Evolutionary conservation across 2,113 vertebrate species (phyloP).

Genomic region (Python bivittatus): DNA sequence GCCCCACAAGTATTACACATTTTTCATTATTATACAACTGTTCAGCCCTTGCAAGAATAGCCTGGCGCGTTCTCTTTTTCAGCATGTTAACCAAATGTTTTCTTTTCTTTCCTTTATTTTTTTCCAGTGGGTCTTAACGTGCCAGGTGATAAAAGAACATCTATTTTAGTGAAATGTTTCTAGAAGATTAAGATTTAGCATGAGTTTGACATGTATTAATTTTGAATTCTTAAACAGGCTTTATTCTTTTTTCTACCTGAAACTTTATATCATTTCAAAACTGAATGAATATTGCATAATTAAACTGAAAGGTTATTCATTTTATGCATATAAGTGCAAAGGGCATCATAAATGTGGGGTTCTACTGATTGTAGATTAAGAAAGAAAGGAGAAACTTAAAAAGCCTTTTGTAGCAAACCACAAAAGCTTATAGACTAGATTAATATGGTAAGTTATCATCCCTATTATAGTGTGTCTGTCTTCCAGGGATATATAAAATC

Average conservation of each 20-base stretch:
- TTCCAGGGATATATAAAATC: conserved; percentile 54
- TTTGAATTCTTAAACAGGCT: conserved; percentile 74
- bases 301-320: conserved; percentile 79
- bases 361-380: conserved; percentile 78
- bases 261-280: conserved; percentile 77
- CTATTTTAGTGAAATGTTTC: conserved; percentile 79
- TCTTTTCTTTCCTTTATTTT: conserved; percentile 38
- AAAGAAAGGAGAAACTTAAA: conserved; percentile 70
- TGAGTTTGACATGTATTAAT: conserved; percentile 79
- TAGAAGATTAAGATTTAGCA: conserved; percentile 81
- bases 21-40: conserved; percentile 93
- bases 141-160: conserved; percentile 77
- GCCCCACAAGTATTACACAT: conserved; percentile 89
- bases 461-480: conserved; percentile 44
- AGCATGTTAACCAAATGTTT: conserved; percentile 77
- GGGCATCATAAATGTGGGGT: conserved; percentile 75
- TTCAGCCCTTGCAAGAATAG: conserved; percentile 85
- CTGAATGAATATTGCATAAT: conserved; percentile 75
- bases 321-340: conserved; percentile 78
- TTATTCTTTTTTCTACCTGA: conserved; percentile 75
- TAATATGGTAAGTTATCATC: conserved; percentile 68
- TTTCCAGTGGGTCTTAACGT: conserved; percentile 68
- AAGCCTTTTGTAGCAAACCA: conserved; percentile 66
- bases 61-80: conserved; percentile 76
- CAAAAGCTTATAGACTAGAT: conserved; percentile 70